phyloP scores from a whole-genome alignment of 2,888 invertebrate species.

The Ennomos fuscantarius region DNA sequence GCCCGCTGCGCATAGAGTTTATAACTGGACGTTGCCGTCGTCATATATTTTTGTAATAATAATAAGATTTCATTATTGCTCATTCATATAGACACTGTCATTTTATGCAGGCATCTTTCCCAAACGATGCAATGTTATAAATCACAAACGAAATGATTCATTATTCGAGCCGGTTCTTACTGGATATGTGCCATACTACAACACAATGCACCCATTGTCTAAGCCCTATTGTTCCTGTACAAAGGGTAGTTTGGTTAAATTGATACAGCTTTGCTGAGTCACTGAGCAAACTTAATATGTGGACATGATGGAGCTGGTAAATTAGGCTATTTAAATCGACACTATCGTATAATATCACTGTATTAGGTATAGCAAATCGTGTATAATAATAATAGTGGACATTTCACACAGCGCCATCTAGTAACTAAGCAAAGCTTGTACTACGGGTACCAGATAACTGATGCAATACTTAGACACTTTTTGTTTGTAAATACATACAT shows the following conservation, averaged over 20 bases:
- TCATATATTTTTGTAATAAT: too few species aligned
- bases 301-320: constrained; percentile 8
- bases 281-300: constrained; percentile 21
- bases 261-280: constrained; percentile 33
- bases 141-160: constrained; percentile 5
- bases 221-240: constrained; percentile 30
- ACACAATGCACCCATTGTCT: constrained; percentile 34
- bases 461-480: too few species aligned
- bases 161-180: constrained; percentile 6
- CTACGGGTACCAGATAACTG: too few species aligned
- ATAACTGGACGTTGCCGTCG: too few species aligned
- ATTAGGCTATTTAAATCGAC: background rate
- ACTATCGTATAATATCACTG: too few species aligned
- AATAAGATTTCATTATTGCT: background rate
- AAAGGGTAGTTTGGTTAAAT: constrained; percentile 29
- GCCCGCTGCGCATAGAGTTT: too few species aligned
- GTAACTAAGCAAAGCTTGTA: too few species aligned
- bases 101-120: background rate
- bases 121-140: constrained; percentile 3
- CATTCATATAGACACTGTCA: background rate
- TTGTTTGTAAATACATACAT: too few species aligned
- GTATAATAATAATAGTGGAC: too few species aligned
- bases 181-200: constrained; percentile 8
- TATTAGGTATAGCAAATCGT: too few species aligned
- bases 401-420: too few species aligned